Base-by-base conservation (phyloP, 1,140 invertebrate genomes). In the Listronotus bonariensis region DNA sequence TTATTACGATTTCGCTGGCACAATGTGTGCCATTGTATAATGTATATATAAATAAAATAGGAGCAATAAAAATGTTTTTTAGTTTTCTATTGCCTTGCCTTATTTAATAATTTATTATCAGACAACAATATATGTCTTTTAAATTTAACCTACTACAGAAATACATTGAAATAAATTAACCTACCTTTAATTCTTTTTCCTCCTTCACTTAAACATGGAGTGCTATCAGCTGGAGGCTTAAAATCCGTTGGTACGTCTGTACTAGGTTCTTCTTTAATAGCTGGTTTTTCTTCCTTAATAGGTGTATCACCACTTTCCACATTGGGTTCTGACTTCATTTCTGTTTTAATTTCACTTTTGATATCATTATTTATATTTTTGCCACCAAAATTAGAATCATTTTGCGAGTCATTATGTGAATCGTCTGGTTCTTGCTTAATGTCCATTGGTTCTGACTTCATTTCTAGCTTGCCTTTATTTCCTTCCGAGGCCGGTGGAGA, bases 301-400 rank as follows among this genome's bases (percentile, higher is more conserved):
- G 72, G 45, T 6, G 73, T 36, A 43, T 81, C 80, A 8, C 58
- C 68, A 0, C 60, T 42, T 15, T 68, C 77, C 9, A 48, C 11
- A 43, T 81, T 80, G 0, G 84, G 83, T 67, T 89, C 88, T 48
- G 88, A 86, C 74, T 88, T 88, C 6, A 86, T 80, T 73, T 89
- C 88, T 54, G 84, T 81, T 74, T 91, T 92, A 4, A 89, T 83
- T 71, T 92, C 89, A 18, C 81, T 81, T 77, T 91, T 91, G n/a
- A 89, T 84, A 40, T 86, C 88, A 67, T 83, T 86, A 59, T 88
- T 87, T 0, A 86, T 84, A 65, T 82, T 85, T 68, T 89, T 89
- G 7, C 87, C 86, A n/a, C 84, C 84, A 20, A 82, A 77, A 72
- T 80, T 81, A 2, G 15, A 60, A 76, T 82, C 68, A 82, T 80